These are phyloP conservation scores for Pangasius sanitwongsei DNA, from an alignment of 2,797 vertebrate genomes.

Conservation along the genomic window DNA sequence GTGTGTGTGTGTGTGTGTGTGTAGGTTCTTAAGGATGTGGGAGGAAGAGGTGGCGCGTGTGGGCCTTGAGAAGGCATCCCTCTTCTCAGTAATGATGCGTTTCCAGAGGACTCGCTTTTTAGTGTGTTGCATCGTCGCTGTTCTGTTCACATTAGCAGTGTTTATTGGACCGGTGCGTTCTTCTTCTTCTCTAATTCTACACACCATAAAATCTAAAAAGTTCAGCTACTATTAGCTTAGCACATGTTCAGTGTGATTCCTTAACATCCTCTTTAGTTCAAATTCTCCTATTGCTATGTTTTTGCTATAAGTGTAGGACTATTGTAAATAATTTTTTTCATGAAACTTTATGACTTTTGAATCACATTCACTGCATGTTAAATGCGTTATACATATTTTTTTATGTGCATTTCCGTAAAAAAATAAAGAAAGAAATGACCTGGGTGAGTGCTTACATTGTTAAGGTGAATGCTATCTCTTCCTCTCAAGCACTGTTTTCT, in stretches of 20 bases:
- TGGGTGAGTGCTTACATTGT: background rate
- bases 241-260: background rate
- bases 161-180: constrained; percentile 72
- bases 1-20: constrained; percentile 38
- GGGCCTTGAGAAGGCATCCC: constrained; percentile 77
- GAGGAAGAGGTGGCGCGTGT: constrained; percentile 72
- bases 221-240: background rate
- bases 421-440: background rate
- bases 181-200: background rate
- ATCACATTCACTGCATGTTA: background rate
- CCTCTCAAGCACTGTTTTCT: background rate
- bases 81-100: constrained; percentile 66
- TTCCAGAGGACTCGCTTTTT: constrained; percentile 77
- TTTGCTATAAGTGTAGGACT: background rate
- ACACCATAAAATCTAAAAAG: background rate
- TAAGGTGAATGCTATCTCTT: background rate
- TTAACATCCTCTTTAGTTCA: background rate
- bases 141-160: constrained; percentile 61
- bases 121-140: constrained; percentile 55
- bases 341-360: background rate
- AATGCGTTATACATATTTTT: background rate
- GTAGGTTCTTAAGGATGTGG: constrained; percentile 75
- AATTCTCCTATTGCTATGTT: background rate
- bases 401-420: background rate
- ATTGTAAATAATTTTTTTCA: background rate